phyloP scores from a whole-genome alignment of 1,140 invertebrate species.

The Myzus persicae region DNA sequence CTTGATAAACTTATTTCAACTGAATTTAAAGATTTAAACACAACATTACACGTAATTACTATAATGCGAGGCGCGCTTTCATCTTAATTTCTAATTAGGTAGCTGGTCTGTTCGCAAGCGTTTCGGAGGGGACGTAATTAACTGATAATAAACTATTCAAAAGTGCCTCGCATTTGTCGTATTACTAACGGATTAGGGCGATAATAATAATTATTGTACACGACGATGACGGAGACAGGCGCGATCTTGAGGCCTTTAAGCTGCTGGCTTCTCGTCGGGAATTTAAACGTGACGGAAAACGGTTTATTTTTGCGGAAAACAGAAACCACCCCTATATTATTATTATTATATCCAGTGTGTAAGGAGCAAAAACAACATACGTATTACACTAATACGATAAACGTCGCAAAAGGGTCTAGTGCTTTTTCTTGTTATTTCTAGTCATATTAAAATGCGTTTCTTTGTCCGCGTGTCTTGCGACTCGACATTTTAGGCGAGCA shows the following conservation, averaged over 20 bases:
- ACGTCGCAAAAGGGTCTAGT: constrained; percentile 20
- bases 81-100: neutral
- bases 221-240: neutral
- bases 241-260: neutral
- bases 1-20: neutral
- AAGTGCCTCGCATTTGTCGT: neutral
- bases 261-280: neutral
- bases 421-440: constrained; percentile 46
- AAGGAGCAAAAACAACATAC: neutral
- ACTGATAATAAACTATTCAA: constrained; percentile 27
- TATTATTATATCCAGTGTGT: neutral
- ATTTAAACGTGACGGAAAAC: neutral
- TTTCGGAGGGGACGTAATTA: neutral
- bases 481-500: constrained; percentile 33
- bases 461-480: neutral
- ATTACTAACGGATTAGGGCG: neutral
- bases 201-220: neutral
- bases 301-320: neutral
- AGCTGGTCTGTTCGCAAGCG: neutral
- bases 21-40: neutral
- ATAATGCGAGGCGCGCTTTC: neutral
- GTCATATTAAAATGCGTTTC: constrained; percentile 28
- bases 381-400: constrained; percentile 30
- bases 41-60: neutral
- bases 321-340: neutral